phyloP scores from a whole-genome alignment of 2,113 vertebrate species.

The Brachirus orientalis region DNA sequence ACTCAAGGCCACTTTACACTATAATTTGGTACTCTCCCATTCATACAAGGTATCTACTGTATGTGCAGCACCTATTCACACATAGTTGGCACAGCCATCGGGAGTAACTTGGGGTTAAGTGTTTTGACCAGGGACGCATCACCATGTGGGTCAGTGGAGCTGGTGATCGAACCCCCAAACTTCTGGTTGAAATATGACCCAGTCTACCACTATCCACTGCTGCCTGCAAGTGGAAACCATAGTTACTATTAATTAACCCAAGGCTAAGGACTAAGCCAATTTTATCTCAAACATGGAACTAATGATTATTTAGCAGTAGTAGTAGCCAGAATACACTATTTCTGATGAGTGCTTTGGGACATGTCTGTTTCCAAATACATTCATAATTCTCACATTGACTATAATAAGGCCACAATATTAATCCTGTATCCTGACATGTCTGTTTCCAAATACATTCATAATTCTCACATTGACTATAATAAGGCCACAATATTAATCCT shows the following conservation, averaged over 20 bases:
- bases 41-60: no score
- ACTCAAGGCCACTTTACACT: no score
- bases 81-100: no score
- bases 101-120: no score
- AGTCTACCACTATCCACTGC: no score
- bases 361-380: conserved; percentile 41
- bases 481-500: conserved; percentile 51
- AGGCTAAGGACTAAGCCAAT: conserved; percentile 19
- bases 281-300: conserved; percentile 60
- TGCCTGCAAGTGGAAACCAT: no score
- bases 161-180: no score
- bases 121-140: neutral
- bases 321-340: conserved; percentile 36
- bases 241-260: conserved; percentile 39
- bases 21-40: no score
- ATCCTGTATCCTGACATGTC: conserved; percentile 44
- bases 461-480: conserved; percentile 57
- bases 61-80: no score
- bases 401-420: conserved; percentile 55
- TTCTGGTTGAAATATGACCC: no score
- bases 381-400: conserved; percentile 58
- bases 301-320: conserved; percentile 65
- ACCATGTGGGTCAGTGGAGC: no score
- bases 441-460: conserved; percentile 45
- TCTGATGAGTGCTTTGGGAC: conserved; percentile 49